Evolutionary conservation across 2,888 invertebrate genomes (phyloP), one percentile per base, ranked within the genome.

Genomic region (Volucella inflata): DNA sequence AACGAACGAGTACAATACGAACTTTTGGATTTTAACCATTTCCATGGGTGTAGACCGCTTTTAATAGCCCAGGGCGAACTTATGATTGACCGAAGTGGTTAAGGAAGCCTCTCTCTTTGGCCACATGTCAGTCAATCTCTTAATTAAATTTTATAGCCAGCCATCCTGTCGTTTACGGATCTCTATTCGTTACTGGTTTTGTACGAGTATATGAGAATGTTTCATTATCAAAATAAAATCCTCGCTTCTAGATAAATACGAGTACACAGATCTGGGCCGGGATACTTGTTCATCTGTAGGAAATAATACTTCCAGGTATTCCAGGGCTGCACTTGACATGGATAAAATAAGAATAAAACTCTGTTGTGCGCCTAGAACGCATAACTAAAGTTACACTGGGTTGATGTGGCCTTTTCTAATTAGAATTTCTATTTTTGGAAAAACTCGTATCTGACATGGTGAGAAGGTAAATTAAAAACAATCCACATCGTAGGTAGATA

Each of bases 141-240:
- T 85, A 85, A 85, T 85, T 85, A 81, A 81, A 81, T 65, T 51
- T 65, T 44, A 64, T 46, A 36, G 51, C 55, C 50, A 36, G 21
- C 36, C 57, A 2, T 55, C 14, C 50, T 51, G 68, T 53, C 53
- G 36, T 51, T 51, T 75, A 51, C 14, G 16, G 11, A 51, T 50
- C 38, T n/a, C 17, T n/a, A 0, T 16, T 10, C 30, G 30, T 30
- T 30, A 30, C 30, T 30, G 30, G 30, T 30, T 0, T 6, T 30
- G 21, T 21, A 21, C 21, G 21, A 21, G 2, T 21, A 21, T 21
- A 3, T 21, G 21, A 21, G 21, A 4, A 4, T 30, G 59, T 64
- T 42, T 55, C 16, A 12, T 8, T 14, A 42, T 44, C 57, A 50
- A 64, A 62, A 53, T 21, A 68, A 68, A 68, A 36, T 55, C 46